These are phyloP conservation scores for Phyllotreta cruciferae DNA, from an alignment of 2,888 invertebrate genomes.

Conservation along the genomic window DNA sequence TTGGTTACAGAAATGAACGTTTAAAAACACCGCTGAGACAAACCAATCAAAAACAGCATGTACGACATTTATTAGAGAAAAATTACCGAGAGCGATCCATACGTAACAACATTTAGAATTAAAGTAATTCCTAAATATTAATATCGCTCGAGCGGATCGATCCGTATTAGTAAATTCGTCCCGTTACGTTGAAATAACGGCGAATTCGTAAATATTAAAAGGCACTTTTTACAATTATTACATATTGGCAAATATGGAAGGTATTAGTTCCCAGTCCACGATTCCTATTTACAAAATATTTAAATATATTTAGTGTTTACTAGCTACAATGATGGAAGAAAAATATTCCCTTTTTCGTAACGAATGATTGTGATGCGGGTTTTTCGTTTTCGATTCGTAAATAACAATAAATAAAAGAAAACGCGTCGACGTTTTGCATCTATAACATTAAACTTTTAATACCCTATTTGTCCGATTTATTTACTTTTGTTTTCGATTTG, in stretches of 20 bases:
- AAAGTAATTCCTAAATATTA: neutral
- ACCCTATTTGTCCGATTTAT: conserved; percentile 58
- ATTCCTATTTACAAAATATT: conserved; percentile 26
- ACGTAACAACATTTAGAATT: conserved; percentile 35
- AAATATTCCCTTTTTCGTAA: conserved; percentile 12
- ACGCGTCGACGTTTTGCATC: conserved; percentile 13
- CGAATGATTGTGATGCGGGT: conserved; percentile 24
- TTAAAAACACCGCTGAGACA: conserved; percentile 18
- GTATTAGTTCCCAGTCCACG: conserved; percentile 56
- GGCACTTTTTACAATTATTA: conserved; percentile 60
- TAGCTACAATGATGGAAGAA: no score
- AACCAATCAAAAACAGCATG: conserved; percentile 34
- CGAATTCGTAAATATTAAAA: conserved; percentile 57
- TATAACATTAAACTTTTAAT: conserved; percentile 38
- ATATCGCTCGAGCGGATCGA: conserved; percentile 4
- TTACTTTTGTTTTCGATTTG: conserved; percentile 25
- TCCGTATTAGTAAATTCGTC: conserved; percentile 12
- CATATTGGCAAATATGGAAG: conserved; percentile 61
- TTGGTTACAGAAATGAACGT: conserved; percentile 13
- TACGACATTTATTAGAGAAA: conserved; percentile 41
- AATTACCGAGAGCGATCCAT: conserved; percentile 14
- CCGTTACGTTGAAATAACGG: conserved; percentile 36
- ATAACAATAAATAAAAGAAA: conserved; percentile 9
- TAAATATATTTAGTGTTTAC: no score
- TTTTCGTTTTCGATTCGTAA: conserved; percentile 23